A percentile compares a stretch with the other conserved stretches of the same genome.
phyloP scores from a whole-genome alignment of 2,113 vertebrate genomes.

The Tauraco erythrolophus region DNA sequence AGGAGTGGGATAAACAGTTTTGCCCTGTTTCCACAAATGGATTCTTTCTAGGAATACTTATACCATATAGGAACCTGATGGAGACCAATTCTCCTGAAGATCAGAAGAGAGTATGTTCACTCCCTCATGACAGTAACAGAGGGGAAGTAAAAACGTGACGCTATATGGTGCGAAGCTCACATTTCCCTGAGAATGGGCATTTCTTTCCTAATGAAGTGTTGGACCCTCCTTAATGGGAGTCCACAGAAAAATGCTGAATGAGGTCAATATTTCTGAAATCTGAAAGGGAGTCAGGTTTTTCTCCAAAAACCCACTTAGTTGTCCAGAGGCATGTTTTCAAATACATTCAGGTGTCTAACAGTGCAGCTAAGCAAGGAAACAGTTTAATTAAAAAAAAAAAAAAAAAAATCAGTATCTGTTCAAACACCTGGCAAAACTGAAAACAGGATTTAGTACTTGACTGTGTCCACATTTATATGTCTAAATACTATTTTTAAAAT shows the following conservation, averaged over 20 bases:
- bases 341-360: not conserved
- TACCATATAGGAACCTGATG: not conserved
- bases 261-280: not conserved
- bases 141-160: not conserved
- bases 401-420: not conserved
- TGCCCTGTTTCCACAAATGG: not conserved
- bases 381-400: not conserved
- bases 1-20: not conserved
- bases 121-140: rapidly evolving
- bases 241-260: not conserved
- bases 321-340: not conserved
- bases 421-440: not conserved
- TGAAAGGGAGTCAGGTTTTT: not conserved
- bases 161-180: not conserved
- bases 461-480: not conserved
- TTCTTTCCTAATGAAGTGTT: not conserved
- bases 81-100: not conserved
- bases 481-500: not conserved
- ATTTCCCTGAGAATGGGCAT: not conserved
- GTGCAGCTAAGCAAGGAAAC: not conserved
- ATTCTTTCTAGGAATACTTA: not conserved
- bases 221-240: not conserved
- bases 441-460: not conserved
- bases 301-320: not conserved
- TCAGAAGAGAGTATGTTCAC: not conserved